Evolutionary conservation across 2,797 vertebrate genomes (phyloP).

Genomic region (Acestrorhynchus altus): DNA sequence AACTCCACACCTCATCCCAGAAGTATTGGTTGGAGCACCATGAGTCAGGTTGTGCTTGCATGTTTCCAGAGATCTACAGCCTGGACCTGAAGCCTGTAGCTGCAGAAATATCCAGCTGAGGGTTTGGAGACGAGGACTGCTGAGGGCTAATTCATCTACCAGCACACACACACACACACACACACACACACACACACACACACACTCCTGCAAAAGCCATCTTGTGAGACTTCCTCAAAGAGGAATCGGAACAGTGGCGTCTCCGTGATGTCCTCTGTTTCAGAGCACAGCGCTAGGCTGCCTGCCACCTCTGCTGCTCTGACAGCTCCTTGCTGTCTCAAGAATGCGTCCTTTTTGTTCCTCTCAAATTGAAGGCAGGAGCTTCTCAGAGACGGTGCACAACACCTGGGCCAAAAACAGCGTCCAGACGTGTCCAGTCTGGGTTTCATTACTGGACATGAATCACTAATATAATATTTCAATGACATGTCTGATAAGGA

Average conservation of each 20-base stretch:
- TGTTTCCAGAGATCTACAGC: too few species aligned
- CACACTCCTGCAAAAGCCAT: conserved; percentile 66
- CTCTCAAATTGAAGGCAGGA: conserved; percentile 1
- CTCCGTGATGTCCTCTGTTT: not conserved
- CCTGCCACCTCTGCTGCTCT: conserved; percentile 13
- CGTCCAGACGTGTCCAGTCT: conserved; percentile 44
- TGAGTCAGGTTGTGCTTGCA: too few species aligned
- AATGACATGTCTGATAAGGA: conserved; percentile 42
- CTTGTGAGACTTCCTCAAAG: conserved; percentile 28
- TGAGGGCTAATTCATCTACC: conserved; percentile 64
- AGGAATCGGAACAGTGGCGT: not conserved
- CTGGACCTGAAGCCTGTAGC: too few species aligned
- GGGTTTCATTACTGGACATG: conserved; percentile 43
- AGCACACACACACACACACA: conserved; percentile 36
- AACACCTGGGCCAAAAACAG: conserved; percentile 21
- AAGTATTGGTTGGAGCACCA: too few species aligned
- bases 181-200: conserved; percentile 12
- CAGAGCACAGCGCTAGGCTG: not conserved
- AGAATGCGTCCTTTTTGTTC: conserved; percentile 31
- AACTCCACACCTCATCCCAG: too few species aligned
- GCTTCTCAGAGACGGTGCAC: not conserved
- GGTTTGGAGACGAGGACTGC: conserved; percentile 59
- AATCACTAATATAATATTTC: conserved; percentile 39
- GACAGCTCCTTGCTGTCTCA: not conserved
- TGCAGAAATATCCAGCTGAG: not conserved